phyloP scores from a whole-genome alignment of 2,113 vertebrate species.

The human region DNA sequence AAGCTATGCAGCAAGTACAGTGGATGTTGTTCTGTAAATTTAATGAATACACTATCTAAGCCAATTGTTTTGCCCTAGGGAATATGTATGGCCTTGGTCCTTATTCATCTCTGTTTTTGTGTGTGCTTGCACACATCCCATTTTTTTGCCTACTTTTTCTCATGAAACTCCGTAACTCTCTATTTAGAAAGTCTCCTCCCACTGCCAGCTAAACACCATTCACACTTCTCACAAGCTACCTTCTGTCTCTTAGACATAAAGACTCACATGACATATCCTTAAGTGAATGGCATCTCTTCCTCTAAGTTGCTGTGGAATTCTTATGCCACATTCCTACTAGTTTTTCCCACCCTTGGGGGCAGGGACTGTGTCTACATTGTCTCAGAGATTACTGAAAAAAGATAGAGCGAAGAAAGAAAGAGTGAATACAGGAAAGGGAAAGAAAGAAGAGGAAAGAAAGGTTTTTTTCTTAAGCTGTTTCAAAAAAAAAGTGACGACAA shows the following conservation, averaged over 20 bases:
- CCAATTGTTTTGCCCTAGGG: background rate
- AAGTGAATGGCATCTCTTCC: slow-evolving; percentile 5
- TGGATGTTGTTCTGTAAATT: background rate
- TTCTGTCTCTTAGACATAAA: slow-evolving; percentile 24
- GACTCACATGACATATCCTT: background rate
- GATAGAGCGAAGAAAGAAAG: background rate
- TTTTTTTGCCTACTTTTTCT: slow-evolving; percentile 5
- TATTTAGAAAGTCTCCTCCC: background rate
- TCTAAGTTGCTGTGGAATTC: background rate
- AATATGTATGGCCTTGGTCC: background rate
- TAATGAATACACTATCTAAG: background rate
- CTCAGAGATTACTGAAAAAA: background rate
- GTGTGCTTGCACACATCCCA: background rate
- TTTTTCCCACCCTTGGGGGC: background rate
- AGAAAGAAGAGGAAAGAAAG: background rate
- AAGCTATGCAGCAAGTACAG: background rate
- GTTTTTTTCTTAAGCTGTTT: background rate
- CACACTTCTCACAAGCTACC: background rate
- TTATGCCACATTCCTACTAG: background rate
- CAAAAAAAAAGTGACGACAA: background rate
- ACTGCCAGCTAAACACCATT: background rate
- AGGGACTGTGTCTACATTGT: background rate
- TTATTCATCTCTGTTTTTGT: background rate
- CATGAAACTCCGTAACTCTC: background rate
- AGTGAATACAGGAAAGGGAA: background rate